phyloP scores from a whole-genome alignment of 2,888 invertebrate species.

The Rambutsinella grinnellia region DNA sequence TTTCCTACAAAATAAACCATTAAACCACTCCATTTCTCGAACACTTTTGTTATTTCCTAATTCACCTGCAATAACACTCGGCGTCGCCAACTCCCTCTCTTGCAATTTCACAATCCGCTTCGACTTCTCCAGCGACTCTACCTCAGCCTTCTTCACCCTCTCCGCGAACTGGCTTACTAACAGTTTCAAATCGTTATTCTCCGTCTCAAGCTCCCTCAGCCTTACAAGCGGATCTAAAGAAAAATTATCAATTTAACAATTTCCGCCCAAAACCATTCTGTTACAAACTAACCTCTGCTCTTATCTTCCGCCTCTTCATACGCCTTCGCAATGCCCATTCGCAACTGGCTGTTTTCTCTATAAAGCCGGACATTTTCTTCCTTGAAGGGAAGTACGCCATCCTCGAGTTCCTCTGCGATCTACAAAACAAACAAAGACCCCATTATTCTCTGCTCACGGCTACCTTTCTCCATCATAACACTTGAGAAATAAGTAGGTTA shows the following conservation, averaged over 20 bases:
- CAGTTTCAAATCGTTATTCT: conserved; percentile 63
- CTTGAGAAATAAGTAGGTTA: no score
- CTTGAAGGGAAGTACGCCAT: conserved; percentile 62
- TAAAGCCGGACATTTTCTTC: conserved; percentile 61
- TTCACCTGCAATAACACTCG: conserved; percentile 12
- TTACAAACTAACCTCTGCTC: conserved; percentile 51
- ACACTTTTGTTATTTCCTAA: not conserved
- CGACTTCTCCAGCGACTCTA: conserved; percentile 54
- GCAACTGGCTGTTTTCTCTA: conserved; percentile 63
- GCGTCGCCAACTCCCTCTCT: conserved; percentile 18
- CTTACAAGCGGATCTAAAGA: conserved; percentile 39
- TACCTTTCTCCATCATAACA: no score
- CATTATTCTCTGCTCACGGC: no score
- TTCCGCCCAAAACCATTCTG: not conserved
- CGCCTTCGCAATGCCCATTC: conserved; percentile 52
- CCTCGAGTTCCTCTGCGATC: conserved; percentile 62
- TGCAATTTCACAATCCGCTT: conserved; percentile 51
- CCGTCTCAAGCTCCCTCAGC: conserved; percentile 58
- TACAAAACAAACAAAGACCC: conserved; percentile 22
- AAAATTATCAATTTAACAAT: conserved; percentile 3
- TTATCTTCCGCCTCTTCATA: conserved; percentile 55
- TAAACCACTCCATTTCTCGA: no score
- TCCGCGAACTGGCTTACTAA: conserved; percentile 61
- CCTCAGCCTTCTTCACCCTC: conserved; percentile 51
- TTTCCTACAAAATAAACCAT: no score